phyloP scores from a whole-genome alignment of 2,888 invertebrate genomes.

The Drosophila stalkeri region DNA sequence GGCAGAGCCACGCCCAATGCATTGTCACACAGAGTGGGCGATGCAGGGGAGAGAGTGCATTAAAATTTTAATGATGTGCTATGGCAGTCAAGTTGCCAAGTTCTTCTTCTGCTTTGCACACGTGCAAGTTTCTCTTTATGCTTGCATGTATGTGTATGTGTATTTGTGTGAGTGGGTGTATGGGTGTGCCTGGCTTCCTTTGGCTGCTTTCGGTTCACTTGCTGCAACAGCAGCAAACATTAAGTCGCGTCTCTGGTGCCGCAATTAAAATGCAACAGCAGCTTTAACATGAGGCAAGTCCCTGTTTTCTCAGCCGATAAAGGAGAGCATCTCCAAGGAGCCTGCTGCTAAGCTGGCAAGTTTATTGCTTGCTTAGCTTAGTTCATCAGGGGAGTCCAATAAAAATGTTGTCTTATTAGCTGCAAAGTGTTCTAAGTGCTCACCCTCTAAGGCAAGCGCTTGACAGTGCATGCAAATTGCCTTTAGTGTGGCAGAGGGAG shows the following conservation, averaged over 20 bases:
- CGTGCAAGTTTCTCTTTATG: slow-evolving; percentile 4
- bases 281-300: slow-evolving; percentile 30
- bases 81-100: slow-evolving; percentile 41
- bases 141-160: background rate
- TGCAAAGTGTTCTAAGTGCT: slow-evolving; percentile 37
- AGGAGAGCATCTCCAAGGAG: slow-evolving; percentile 17
- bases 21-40: slow-evolving; percentile 45
- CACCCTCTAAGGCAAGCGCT: background rate
- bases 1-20: slow-evolving; percentile 58
- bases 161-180: slow-evolving; percentile 1
- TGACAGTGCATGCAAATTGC: slow-evolving; percentile 36
- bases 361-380: slow-evolving; percentile 55
- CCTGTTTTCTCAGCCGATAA: background rate
- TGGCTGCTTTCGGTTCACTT: slow-evolving; percentile 45
- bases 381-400: slow-evolving; percentile 34
- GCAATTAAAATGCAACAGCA: slow-evolving; percentile 75
- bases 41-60: slow-evolving; percentile 32
- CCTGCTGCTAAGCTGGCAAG: slow-evolving; percentile 38
- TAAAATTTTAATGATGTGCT: slow-evolving; percentile 76
- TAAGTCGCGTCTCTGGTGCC: slow-evolving; percentile 51
- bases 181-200: slow-evolving; percentile 30
- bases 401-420: slow-evolving; percentile 74
- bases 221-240: slow-evolving; percentile 43
- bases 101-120: slow-evolving; percentile 15
- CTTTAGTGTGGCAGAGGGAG: background rate